phyloP scores from a whole-genome alignment of 2,797 vertebrate species.

The Uromys caudimaculatus region DNA sequence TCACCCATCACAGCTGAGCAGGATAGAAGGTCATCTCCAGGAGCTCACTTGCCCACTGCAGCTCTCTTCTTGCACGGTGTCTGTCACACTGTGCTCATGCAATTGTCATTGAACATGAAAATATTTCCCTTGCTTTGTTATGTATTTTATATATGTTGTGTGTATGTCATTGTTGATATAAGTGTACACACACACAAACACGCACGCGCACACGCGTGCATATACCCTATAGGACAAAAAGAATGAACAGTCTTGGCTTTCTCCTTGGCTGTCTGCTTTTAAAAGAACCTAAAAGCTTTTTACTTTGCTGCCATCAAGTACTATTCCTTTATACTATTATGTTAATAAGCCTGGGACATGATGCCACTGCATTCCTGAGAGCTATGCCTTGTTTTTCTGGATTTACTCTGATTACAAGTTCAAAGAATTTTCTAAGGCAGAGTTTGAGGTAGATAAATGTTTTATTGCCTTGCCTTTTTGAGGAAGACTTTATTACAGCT shows the following conservation, averaged over 20 bases:
- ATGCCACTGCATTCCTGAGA: not conserved
- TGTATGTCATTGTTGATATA: not conserved
- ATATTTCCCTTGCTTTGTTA: not conserved
- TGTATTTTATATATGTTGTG: too few species aligned
- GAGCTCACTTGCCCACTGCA: too few species aligned
- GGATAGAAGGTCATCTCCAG: too few species aligned
- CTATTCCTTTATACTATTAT: not conserved
- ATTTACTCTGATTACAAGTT: not conserved
- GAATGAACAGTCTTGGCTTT: not conserved
- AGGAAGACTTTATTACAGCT: not conserved
- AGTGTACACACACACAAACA: not conserved
- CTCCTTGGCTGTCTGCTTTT: not conserved
- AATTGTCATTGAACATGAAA: not conserved
- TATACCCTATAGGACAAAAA: not conserved
- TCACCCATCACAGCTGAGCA: too few species aligned
- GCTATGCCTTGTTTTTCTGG: not conserved
- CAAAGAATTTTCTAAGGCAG: constrained; percentile 27
- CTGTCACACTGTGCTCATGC: not conserved
- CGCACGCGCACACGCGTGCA: too few species aligned
- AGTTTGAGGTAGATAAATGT: not conserved
- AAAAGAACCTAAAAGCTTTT: not conserved
- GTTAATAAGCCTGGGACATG: not conserved
- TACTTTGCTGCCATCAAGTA: not conserved
- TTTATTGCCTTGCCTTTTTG: constrained; percentile 8
- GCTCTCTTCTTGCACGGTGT: too few species aligned